These are phyloP conservation scores for Mactra quadrangularis DNA, from an alignment of 1,140 invertebrate genomes.

Conservation along the genomic window DNA sequence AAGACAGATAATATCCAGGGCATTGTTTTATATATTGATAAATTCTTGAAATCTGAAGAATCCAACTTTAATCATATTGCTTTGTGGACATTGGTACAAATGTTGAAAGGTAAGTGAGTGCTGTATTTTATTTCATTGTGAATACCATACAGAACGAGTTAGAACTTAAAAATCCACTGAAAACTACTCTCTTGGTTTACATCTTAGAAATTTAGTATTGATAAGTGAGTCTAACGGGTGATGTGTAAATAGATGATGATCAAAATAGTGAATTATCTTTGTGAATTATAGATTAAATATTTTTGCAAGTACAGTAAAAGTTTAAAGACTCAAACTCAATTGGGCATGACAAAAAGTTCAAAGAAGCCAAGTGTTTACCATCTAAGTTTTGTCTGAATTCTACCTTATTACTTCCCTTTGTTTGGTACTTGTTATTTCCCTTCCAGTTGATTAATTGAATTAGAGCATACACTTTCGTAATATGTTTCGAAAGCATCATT, in stretches of 20 bases:
- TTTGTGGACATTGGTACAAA: slow-evolving; percentile 76
- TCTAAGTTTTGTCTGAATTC: too few species aligned
- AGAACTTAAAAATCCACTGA: not conserved
- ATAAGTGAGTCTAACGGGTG: not conserved
- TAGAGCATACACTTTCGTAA: too few species aligned
- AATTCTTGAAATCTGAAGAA: slow-evolving; percentile 73
- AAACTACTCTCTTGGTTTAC: not conserved
- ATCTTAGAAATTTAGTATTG: not conserved
- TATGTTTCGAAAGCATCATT: too few species aligned
- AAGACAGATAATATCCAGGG: slow-evolving; percentile 67
- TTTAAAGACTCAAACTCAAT: too few species aligned
- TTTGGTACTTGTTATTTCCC: too few species aligned
- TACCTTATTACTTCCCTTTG: too few species aligned
- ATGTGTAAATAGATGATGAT: not conserved
- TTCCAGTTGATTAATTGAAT: too few species aligned
- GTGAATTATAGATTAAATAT: too few species aligned
- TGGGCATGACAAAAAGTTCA: too few species aligned
- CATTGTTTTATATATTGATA: slow-evolving; percentile 75
- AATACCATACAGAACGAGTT: not conserved
- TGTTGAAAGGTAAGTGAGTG: slow-evolving; percentile 73
- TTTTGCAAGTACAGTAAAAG: too few species aligned
- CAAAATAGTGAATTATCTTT: too few species aligned
- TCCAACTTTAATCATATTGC: slow-evolving; percentile 76
- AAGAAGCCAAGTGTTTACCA: too few species aligned
- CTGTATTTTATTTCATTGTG: not conserved